These are phyloP conservation scores for Ormia ochracea DNA, from an alignment of 2,888 invertebrate species.

Conservation along the genomic window DNA sequence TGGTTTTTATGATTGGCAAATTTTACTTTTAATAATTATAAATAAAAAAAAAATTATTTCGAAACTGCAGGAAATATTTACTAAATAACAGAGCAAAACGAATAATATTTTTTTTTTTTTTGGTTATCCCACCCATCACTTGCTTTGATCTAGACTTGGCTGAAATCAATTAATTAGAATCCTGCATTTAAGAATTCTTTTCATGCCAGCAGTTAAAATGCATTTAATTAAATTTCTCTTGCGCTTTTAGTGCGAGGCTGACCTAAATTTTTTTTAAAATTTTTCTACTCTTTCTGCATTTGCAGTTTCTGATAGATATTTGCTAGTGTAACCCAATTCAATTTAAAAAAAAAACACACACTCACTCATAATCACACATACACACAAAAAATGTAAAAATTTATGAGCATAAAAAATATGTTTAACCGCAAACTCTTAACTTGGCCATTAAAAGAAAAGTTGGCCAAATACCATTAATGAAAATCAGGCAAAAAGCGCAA, in stretches of 20 bases:
- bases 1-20: conserved; percentile 1
- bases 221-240: not conserved
- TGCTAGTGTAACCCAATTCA: conserved; percentile 38
- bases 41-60: not conserved
- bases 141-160: not conserved
- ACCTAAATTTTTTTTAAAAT: conserved; percentile 24
- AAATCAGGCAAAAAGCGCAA: conserved; percentile 13
- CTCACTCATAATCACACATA: no score
- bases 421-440: conserved; percentile 10
- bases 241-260: not conserved
- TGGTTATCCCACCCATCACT: no score
- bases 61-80: no score
- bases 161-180: not conserved
- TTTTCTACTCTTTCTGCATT: not conserved
- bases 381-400: conserved; percentile 12
- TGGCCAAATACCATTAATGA: conserved; percentile 48
- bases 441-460: conserved; percentile 56
- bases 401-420: conserved; percentile 10
- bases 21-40: not conserved
- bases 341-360: not conserved
- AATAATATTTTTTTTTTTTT: no score
- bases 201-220: not conserved
- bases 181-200: not conserved
- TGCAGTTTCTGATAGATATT: not conserved
- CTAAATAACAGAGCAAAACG: no score